Percentiles rank a stretch among this genome's conserved stretches.
phyloP scores from a whole-genome alignment of 2,888 invertebrate species.

The Deilephila porcellus region DNA sequence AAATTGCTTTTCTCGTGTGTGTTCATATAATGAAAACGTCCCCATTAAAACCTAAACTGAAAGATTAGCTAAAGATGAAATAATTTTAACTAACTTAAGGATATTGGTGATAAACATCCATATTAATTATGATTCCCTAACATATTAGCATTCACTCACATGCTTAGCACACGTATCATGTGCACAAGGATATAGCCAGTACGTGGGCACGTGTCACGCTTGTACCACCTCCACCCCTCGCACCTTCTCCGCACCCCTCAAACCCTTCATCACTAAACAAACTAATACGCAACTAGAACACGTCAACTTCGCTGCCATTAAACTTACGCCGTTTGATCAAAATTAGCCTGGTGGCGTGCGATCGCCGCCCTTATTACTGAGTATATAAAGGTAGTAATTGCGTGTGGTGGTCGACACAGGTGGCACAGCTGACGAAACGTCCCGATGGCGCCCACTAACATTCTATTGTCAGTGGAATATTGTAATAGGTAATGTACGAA shows the following conservation, averaged over 20 bases:
- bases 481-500: not conserved
- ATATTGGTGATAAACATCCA: not conserved
- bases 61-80: too few species aligned
- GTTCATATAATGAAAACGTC: too few species aligned
- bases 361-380: not conserved
- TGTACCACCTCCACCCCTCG: not conserved
- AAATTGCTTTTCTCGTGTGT: too few species aligned
- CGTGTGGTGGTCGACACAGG: not conserved
- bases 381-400: not conserved
- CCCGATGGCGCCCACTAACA: not conserved
- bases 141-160: not conserved
- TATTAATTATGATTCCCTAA: not conserved
- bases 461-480: slow-evolving; percentile 23
- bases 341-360: slow-evolving; percentile 1
- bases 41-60: too few species aligned
- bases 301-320: slow-evolving; percentile 19
- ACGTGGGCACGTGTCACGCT: not conserved
- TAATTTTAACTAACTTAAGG: too few species aligned
- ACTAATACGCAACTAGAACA: slow-evolving; percentile 25
- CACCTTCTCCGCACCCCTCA: not conserved
- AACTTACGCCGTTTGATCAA: slow-evolving; percentile 26
- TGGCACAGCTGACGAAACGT: slow-evolving; percentile 14
- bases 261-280: slow-evolving; percentile 22
- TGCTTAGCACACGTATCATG: not conserved
- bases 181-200: not conserved